Conservation (phyloP, 2,888 invertebrate species). For the Caenorhabditis macrosperma region DNA sequence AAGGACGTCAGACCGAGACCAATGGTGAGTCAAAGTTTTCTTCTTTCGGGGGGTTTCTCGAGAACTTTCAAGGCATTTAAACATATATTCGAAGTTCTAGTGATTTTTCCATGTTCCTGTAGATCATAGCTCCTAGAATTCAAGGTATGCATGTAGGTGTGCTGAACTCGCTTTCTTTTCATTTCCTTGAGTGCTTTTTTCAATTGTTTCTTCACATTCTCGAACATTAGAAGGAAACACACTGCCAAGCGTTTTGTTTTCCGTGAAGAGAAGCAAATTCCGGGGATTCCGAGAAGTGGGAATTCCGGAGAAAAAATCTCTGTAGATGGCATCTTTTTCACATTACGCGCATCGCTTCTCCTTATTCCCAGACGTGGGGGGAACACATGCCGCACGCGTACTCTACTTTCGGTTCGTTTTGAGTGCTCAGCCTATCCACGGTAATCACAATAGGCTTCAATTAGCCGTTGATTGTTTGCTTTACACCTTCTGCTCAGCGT, state of each 20-base stretch:
- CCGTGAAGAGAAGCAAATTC: not conserved
- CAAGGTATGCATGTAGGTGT: no score
- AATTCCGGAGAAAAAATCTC: not conserved
- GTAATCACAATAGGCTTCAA: constrained; percentile 18
- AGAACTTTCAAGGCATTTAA: no score
- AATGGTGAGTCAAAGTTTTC: constrained; percentile 44
- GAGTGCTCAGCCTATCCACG: not conserved
- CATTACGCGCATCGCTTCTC: not conserved
- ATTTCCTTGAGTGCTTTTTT: constrained; percentile 14
- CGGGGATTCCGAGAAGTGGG: not conserved
- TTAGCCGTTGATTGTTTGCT: constrained; percentile 42
- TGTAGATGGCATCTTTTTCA: not conserved
- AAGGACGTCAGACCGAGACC: constrained; percentile 58
- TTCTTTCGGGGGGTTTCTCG: not conserved
- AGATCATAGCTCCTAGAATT: no score
- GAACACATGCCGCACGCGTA: not conserved
- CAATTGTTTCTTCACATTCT: constrained; percentile 7
- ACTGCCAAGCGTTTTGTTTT: not conserved
- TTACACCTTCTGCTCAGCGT: constrained; percentile 53
- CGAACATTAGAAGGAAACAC: not conserved
- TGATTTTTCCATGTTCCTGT: no score
- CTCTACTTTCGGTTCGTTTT: not conserved
- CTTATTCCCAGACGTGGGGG: not conserved
- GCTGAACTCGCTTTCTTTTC: not conserved
- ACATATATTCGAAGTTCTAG: no score